These are phyloP conservation scores for Flabesymbios commensalis DNA, from an alignment of 2,888 invertebrate genomes.

Conservation along the genomic window DNA sequence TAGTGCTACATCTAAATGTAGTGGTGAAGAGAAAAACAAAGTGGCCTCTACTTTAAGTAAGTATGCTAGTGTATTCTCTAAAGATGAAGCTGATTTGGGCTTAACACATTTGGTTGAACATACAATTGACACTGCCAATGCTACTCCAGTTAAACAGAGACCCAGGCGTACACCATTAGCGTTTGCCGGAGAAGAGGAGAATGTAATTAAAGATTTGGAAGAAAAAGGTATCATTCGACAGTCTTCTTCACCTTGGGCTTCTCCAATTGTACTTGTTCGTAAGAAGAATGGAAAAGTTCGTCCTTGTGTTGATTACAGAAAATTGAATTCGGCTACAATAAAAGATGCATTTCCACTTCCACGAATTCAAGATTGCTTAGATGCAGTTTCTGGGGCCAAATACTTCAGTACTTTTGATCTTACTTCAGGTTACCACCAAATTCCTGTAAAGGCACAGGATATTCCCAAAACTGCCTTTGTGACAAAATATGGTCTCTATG, in stretches of 20 bases:
- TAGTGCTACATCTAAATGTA: too few species aligned
- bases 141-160: conserved; percentile 2
- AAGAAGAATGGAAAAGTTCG: background rate
- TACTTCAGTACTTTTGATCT: background rate
- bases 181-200: background rate
- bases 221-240: conserved; percentile 10
- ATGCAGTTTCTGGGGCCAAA: background rate
- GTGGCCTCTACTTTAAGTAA: too few species aligned
- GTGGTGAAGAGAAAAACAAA: too few species aligned
- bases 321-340: background rate
- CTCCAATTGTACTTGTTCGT: background rate
- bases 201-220: conserved; percentile 3
- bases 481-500: background rate
- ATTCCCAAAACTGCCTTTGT: conserved; percentile 3
- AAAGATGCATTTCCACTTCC: background rate
- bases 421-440: background rate
- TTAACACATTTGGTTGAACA: background rate
- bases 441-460: background rate
- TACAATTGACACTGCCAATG: background rate
- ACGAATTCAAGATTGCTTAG: background rate
- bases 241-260: background rate
- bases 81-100: background rate
- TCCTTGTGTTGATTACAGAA: background rate
- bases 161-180: background rate
- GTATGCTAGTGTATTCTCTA: too few species aligned